Percentiles rank a stretch among this genome's conserved stretches.
These are phyloP conservation scores for Leptarthrus brevirostris DNA, from an alignment of 2,888 invertebrate species.

Conservation along the genomic window DNA sequence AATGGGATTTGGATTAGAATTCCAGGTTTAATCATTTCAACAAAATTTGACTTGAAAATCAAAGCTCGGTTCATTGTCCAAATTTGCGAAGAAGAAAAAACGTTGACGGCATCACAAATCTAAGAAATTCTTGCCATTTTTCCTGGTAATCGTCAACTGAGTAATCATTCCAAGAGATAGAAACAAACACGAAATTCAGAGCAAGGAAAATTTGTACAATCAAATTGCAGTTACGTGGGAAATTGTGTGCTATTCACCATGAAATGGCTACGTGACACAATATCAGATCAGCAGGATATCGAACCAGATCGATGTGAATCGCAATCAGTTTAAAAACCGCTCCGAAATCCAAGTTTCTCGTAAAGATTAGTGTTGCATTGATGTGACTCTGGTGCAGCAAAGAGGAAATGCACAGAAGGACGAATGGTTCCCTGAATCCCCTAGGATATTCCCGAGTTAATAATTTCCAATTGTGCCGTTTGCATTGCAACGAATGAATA, in stretches of 20 bases:
- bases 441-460: neutral
- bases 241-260: neutral
- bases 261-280: neutral
- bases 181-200: neutral
- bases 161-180: neutral
- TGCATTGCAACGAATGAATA: neutral
- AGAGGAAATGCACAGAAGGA: no score
- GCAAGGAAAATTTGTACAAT: neutral
- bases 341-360: neutral
- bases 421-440: no score
- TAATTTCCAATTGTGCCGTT: neutral
- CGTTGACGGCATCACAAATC: no score
- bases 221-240: neutral
- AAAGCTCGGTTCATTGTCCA: no score
- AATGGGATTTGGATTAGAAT: no score
- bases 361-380: neutral
- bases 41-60: no score
- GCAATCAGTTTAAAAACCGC: neutral
- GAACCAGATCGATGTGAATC: neutral
- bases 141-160: neutral
- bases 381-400: neutral
- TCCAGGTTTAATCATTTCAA: no score
- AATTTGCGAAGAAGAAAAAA: no score
- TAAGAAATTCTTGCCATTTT: no score
- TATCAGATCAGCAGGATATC: neutral